Percentiles rank a stretch among this genome's conserved stretches.
Evolutionary conservation across 1,140 invertebrate genomes (phyloP).

Genomic region (Polypedilum vanderplanki): DNA sequence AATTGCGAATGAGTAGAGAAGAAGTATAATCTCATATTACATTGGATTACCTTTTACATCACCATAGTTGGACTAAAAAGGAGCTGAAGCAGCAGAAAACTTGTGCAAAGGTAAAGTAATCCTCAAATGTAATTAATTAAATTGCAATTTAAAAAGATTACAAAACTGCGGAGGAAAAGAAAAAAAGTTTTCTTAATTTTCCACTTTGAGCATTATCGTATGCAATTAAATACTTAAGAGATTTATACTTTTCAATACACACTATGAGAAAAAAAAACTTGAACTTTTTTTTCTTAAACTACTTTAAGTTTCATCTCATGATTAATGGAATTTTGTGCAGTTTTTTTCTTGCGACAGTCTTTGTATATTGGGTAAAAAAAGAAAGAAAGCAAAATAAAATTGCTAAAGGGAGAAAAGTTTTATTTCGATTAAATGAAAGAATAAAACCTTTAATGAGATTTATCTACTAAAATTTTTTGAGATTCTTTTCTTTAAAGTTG

Average conservation of each 20-base stretch:
- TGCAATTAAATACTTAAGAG: background rate
- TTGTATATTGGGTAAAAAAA: background rate
- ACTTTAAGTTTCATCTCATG: background rate
- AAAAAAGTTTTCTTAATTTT: constrained; percentile 20
- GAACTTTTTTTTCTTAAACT: background rate
- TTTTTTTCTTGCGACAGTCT: background rate
- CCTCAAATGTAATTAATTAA: background rate
- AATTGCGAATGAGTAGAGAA: no score
- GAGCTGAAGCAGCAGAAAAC: no score
- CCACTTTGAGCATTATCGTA: background rate
- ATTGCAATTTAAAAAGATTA: constrained; percentile 14
- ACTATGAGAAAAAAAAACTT: background rate
- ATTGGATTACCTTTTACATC: constrained; percentile 6
- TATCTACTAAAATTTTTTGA: background rate
- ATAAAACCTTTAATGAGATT: background rate
- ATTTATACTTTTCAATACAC: constrained; percentile 14
- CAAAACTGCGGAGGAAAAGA: background rate
- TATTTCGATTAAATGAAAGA: no score
- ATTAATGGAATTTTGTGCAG: constrained; percentile 5
- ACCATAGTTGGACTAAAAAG: background rate
- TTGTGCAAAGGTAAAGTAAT: background rate
- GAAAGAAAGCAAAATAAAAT: background rate
- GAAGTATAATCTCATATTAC: background rate
- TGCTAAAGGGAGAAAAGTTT: background rate
- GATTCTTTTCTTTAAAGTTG: background rate